A percentile compares a stretch with the other conserved stretches of the same genome.
These are phyloP conservation scores for Syngnathus acus DNA, from an alignment of 2,797 vertebrate species.

Conservation along the genomic window DNA sequence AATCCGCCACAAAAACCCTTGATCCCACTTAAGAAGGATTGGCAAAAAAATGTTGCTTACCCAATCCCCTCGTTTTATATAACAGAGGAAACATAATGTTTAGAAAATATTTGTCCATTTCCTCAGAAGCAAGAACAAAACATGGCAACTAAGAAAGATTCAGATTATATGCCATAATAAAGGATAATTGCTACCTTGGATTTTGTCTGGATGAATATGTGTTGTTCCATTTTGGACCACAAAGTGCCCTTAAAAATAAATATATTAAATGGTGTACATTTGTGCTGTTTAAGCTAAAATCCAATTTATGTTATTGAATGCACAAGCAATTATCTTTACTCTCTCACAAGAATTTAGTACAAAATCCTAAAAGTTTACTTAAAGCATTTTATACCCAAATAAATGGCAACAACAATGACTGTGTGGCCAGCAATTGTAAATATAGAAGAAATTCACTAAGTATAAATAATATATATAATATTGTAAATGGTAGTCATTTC, in stretches of 20 bases:
- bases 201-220: too few species aligned
- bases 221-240: too few species aligned
- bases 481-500: too few species aligned
- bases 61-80: constrained; percentile 48
- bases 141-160: background rate
- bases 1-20: constrained; percentile 32
- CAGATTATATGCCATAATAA: background rate
- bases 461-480: too few species aligned
- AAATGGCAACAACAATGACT: background rate
- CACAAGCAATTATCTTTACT: too few species aligned
- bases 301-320: too few species aligned
- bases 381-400: background rate
- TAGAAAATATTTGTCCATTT: background rate
- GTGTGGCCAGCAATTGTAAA: background rate
- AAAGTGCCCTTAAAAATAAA: background rate
- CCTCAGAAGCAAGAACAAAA: background rate
- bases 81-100: constrained; percentile 1
- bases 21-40: constrained; percentile 60
- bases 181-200: background rate
- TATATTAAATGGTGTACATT: background rate
- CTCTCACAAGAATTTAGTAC: background rate
- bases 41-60: constrained; percentile 28
- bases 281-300: background rate
- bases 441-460: background rate
- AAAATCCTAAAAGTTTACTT: background rate